These are phyloP conservation scores for Brachyhypopomus occidentalis DNA, from an alignment of 2,113 vertebrate genomes.

Conservation along the genomic window DNA sequence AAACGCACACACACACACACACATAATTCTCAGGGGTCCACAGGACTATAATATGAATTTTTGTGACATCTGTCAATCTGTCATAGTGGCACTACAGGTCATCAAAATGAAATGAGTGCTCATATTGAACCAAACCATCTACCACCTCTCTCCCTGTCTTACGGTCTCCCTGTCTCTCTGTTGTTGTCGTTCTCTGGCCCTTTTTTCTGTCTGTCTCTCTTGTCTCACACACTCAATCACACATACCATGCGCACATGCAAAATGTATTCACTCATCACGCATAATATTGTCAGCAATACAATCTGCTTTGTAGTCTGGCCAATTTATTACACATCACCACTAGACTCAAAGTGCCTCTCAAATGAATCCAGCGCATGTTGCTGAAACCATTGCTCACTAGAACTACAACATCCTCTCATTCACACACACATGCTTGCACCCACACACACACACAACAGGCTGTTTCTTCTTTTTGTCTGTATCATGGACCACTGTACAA, in stretches of 20 bases:
- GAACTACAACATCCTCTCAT: neutral
- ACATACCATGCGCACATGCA: neutral
- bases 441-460: conserved; percentile 9
- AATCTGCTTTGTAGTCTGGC: neutral
- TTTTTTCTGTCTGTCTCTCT: neutral
- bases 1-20: neutral
- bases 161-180: no score
- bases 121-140: no score
- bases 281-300: neutral
- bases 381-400: neutral
- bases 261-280: conserved; percentile 4
- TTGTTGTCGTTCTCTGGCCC: neutral
- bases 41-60: neutral
- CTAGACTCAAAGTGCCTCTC: neutral
- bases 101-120: no score
- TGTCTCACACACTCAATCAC: neutral
- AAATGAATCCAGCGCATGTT: neutral
- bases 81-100: no score
- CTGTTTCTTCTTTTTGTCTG: neutral
- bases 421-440: neutral
- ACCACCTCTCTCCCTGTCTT: no score
- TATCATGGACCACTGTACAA: neutral
- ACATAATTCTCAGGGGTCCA: neutral
- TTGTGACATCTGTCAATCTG: no score
- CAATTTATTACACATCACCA: neutral